Conservation (phyloP, 2,113 vertebrate genomes). For the Phrynosoma blainvillii region DNA sequence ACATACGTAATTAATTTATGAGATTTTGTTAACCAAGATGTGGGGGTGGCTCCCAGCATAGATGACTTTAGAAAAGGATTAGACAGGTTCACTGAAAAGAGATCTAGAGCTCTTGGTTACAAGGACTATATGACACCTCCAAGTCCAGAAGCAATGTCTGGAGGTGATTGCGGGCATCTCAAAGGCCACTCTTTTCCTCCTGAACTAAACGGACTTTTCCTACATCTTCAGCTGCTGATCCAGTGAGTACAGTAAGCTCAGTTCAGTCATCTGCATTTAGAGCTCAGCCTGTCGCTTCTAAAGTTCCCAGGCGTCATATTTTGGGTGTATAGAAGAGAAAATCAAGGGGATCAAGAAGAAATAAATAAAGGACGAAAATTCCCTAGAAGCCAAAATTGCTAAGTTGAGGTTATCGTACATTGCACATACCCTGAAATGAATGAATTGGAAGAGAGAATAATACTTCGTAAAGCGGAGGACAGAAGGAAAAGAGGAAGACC, state of each 20-base stretch:
- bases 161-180: background rate
- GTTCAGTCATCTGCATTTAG: background rate
- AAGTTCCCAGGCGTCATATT: background rate
- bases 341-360: too few relatives aligned
- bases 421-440: too few relatives aligned
- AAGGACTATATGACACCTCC: background rate
- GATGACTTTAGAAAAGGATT: background rate
- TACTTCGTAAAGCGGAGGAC: too few relatives aligned
- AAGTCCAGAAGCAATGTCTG: background rate
- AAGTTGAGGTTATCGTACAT: too few relatives aligned
- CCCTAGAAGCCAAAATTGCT: too few relatives aligned
- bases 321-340: background rate
- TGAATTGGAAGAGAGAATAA: too few relatives aligned
- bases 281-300: background rate
- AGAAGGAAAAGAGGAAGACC: too few relatives aligned
- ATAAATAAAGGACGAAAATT: too few relatives aligned
- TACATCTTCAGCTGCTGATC: background rate
- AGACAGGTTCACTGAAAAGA: background rate
- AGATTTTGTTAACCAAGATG: background rate
- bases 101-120: background rate
- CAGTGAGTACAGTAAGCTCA: background rate
- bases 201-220: background rate
- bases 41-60: background rate
- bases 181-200: background rate
- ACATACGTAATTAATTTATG: background rate